These are phyloP conservation scores for Conus betulinus DNA, from an alignment of 1,140 invertebrate species.

Conservation along the genomic window DNA sequence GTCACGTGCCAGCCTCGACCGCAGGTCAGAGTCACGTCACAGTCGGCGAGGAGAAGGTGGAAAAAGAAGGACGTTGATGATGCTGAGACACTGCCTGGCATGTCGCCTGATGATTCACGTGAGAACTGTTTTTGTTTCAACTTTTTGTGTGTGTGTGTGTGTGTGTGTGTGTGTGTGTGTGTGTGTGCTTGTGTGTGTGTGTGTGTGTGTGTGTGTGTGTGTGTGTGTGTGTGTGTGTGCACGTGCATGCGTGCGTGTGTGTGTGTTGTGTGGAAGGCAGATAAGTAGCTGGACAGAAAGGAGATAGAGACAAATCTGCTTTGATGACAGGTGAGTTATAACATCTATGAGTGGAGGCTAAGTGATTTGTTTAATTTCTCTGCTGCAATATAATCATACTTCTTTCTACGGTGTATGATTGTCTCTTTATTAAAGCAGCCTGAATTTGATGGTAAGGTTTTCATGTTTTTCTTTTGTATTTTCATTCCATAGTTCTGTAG, in stretches of 20 bases:
- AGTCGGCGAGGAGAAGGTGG: slow-evolving; percentile 26
- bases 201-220: neutral
- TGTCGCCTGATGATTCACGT: slow-evolving; percentile 41
- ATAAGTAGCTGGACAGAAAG: neutral
- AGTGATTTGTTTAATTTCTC: too few relatives aligned
- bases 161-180: neutral
- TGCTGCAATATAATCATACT: too few relatives aligned
- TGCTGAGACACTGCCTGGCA: slow-evolving; percentile 22
- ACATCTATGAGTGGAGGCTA: too few relatives aligned
- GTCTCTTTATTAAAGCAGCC: too few relatives aligned
- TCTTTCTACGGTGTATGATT: too few relatives aligned
- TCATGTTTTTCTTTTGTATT: too few relatives aligned
- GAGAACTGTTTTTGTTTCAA: slow-evolving; percentile 7
- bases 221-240: slow-evolving; percentile 1
- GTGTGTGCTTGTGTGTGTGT: neutral
- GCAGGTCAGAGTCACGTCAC: slow-evolving; percentile 21
- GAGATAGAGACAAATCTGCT: too few relatives aligned
- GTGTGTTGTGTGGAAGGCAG: neutral
- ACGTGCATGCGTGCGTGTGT: neutral
- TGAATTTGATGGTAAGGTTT: too few relatives aligned
- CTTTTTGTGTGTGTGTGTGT: slow-evolving; percentile 5
- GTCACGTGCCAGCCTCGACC: slow-evolving; percentile 3
- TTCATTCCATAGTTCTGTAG: too few relatives aligned
- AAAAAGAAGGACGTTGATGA: slow-evolving; percentile 27
- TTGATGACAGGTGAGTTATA: too few relatives aligned